These are phyloP conservation scores for Potorous gilbertii DNA, from an alignment of 2,797 vertebrate species.

Conservation along the genomic window DNA sequence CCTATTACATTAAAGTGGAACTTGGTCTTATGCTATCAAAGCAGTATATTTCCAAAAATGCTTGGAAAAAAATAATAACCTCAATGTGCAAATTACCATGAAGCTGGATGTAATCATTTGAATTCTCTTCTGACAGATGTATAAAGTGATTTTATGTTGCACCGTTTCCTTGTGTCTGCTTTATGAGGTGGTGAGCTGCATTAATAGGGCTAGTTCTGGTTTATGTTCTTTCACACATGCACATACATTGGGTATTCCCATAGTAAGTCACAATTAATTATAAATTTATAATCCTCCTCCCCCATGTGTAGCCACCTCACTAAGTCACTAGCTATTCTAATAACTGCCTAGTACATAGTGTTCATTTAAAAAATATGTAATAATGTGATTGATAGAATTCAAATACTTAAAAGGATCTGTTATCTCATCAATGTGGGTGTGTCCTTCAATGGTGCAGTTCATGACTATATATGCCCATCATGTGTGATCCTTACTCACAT, in stretches of 20 bases:
- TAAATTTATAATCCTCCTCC: neutral
- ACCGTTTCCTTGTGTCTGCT: constrained; percentile 60
- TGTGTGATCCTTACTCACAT: neutral
- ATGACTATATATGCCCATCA: neutral
- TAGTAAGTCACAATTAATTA: constrained; percentile 16
- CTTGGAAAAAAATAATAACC: constrained; percentile 63
- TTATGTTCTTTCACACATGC: constrained; percentile 36
- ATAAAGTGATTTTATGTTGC: constrained; percentile 77
- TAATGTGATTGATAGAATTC: neutral
- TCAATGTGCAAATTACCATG: constrained; percentile 73
- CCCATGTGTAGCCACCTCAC: neutral
- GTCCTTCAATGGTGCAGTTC: neutral
- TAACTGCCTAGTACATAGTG: neutral
- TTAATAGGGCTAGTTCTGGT: constrained; percentile 58
- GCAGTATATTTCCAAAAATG: constrained; percentile 71
- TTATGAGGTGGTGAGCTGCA: constrained; percentile 52
- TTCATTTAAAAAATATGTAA: neutral
- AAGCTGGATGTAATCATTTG: constrained; percentile 76
- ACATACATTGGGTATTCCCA: constrained; percentile 27
- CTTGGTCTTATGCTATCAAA: constrained; percentile 64
- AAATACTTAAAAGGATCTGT: neutral
- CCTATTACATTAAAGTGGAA: constrained; percentile 63
- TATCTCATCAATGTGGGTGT: neutral
- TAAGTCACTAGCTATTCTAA: neutral
- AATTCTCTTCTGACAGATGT: constrained; percentile 78